Evolutionary conservation across 2,888 invertebrate species (phyloP), one percentile per base, ranked within the genome.

Genomic region (Pteria penguin): DNA sequence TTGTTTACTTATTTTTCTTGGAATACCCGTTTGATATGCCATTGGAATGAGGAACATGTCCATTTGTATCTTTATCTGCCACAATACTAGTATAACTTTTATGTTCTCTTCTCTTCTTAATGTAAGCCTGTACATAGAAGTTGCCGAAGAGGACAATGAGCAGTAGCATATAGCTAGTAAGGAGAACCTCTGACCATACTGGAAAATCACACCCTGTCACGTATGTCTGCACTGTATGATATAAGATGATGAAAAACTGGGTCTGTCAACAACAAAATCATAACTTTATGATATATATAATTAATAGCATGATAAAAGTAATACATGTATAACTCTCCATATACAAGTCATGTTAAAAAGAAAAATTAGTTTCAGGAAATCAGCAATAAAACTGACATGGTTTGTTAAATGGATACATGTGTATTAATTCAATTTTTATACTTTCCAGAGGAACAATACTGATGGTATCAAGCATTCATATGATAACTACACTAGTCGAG

Each of bases 101-200:
- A 11, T 57, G 33, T 18, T 54, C 45, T 8, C 71, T 61, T 27
- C 58, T 78, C 32, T 79, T 81, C 61, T 78, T 83, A 58, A 86
- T 83, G 75, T 89, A 89, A 4, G 88, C 80, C 66, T 89, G 86
- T 71, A 87, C 69, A 94, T 98, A 98, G 94, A 98, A 98, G 92
- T 97, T 96, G 90, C 96, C 96, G 94, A 98, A 98, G 69, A 98
- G 94, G 94, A 97, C 96, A 94, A 97, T 96, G 95, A 98, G 97
- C 94, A 96, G 95, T 78, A 98, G 96, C 93, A 98, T 98, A 96
- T 97, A 98, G 66, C 87, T 85, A 45, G 89, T 86, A 57, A 93
- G 90, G 95, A 94, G 85, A 93, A 95, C 80, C 77, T 90, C 86
- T 14, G 90, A 91, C 91, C 91, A 91, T 27, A 73, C 95, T 2